Base-by-base conservation (phyloP, 1,140 invertebrate species). In the Maconellicoccus hirsutus region DNA sequence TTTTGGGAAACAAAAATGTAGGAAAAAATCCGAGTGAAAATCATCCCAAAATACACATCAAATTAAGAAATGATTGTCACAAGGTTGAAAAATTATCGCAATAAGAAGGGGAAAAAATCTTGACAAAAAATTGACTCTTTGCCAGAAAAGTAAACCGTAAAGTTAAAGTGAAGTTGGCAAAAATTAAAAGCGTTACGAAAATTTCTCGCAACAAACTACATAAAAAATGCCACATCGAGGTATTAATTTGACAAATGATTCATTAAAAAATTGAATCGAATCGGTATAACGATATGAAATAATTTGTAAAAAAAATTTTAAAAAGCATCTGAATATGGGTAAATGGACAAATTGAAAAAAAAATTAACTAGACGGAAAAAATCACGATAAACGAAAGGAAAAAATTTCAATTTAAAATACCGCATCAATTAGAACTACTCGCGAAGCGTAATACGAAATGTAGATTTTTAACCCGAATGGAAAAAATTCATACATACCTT, bases 91-190 rank as follows among this genome's bases (percentile, higher is more conserved):
- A 52, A 52, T 16, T 16, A 52, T 16, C 6, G 16, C 2, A 8
- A 33, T 12, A 12, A 12, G 4, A 33, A 33, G 29, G 12, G 29
- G 29, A 52, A 16, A 52, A 52, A 52, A 52, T 8, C 6, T 8
- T 16, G n/a, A 52, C 42, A 16, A 52, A 52, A 52, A 52, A 52
- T 52, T 52, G 42, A 52, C 2, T 3, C 4, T 19, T 14, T 16
- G 42, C 42, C 42, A 52, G 29, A 52, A 52, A 52, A 52, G 10
- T 52, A 52, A 52, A 52, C 42, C 42, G n/a, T 52, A 52, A 52
- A 52, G 42, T 52, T 52, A 52, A 16, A 52, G n/a, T 52, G 42
- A 52, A 52, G 42, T 52, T 52, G 42, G 42, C 42, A 52, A 52
- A 52, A 52, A 16, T 52, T 52, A 52, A 16, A 52, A 52, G n/a